Conservation (phyloP, 2,113 vertebrate species). For the Dolichotis patagonum region DNA sequence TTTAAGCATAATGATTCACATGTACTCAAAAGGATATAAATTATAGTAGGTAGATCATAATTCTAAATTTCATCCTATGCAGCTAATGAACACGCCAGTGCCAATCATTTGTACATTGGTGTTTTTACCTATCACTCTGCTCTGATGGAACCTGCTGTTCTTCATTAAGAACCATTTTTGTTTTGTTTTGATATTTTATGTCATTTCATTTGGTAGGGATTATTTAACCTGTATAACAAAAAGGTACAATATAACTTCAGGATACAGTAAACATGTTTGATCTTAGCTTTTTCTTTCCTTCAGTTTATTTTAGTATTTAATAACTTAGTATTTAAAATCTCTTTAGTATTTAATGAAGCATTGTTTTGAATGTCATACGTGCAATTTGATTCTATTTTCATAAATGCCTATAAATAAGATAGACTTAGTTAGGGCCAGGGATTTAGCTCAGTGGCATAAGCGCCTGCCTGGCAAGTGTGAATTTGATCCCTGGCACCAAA, state of each 20-base stretch:
- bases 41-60: neutral
- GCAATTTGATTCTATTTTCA: neutral
- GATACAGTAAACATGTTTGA: neutral
- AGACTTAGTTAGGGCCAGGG: neutral
- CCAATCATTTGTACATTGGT: neutral
- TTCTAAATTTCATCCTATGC: neutral
- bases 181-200: neutral
- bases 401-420: neutral
- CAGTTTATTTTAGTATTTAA: neutral
- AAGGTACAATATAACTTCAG: neutral
- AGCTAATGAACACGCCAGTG: neutral
- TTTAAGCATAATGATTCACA: conserved; percentile 35
- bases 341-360: conserved; percentile 1
- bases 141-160: neutral
- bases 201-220: neutral
- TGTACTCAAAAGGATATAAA: neutral
- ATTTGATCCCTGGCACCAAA: too few relatives aligned
- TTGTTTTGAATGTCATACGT: neutral
- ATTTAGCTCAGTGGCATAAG: too few relatives aligned
- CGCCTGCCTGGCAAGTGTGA: too few relatives aligned
- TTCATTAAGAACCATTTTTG: neutral
- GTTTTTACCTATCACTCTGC: neutral
- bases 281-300: neutral
- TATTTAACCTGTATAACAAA: neutral
- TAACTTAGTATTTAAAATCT: neutral